A percentile compares a stretch with the other conserved stretches of the same genome.
Conservation (phyloP, 2,888 invertebrate species). For the Carabus problematicus region DNA sequence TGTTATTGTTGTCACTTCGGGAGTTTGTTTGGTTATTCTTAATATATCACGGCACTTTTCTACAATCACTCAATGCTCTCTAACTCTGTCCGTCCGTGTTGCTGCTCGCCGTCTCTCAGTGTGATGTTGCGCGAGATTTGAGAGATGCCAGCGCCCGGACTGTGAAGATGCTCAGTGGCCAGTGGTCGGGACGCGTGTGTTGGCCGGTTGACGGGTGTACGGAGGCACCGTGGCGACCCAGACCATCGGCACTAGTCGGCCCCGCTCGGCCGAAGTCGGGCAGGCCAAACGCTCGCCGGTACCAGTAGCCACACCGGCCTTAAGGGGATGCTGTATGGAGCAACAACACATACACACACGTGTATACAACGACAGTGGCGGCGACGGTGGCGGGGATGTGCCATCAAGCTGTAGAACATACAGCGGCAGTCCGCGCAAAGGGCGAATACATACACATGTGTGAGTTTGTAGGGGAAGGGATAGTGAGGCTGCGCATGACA, state of each 20-base stretch:
- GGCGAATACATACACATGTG: background rate
- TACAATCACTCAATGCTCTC: no score
- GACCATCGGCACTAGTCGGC: slow-evolving; percentile 46
- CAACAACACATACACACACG: slow-evolving; percentile 52
- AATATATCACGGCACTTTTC: no score
- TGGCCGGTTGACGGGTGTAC: slow-evolving; percentile 32
- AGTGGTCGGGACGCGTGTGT: slow-evolving; percentile 61
- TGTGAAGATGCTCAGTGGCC: slow-evolving; percentile 57
- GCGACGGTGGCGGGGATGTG: background rate
- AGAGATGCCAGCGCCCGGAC: slow-evolving; percentile 49
- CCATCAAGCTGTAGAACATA: background rate
- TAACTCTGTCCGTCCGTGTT: background rate
- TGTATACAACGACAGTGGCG: slow-evolving; percentile 45
- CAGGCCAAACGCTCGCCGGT: slow-evolving; percentile 53
- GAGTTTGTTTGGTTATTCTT: no score
- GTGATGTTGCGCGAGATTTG: slow-evolving; percentile 9
- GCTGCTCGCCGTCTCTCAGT: slow-evolving; percentile 24
- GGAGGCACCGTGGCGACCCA: slow-evolving; percentile 20
- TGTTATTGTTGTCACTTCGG: no score
- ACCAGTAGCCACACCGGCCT: slow-evolving; percentile 63
- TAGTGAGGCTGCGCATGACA: background rate
- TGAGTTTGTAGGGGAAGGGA: background rate
- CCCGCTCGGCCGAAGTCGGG: slow-evolving; percentile 50
- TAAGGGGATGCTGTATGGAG: slow-evolving; percentile 58
- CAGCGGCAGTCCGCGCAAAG: background rate